phyloP scores from a whole-genome alignment of 2,888 invertebrate genomes.

The Nowickia ferox region DNA sequence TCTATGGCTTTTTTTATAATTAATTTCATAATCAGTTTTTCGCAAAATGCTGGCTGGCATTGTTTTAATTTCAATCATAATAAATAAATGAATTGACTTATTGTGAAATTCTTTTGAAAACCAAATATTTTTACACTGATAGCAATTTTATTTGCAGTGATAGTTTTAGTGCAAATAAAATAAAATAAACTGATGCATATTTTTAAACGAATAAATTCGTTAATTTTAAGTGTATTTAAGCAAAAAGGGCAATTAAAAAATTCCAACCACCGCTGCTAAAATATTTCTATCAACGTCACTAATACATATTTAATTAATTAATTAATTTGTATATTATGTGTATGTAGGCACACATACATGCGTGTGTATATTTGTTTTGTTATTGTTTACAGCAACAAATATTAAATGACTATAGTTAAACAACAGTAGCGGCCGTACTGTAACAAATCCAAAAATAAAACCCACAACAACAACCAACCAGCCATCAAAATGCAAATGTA shows the following conservation, averaged over 20 bases:
- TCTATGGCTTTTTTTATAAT: slow-evolving; percentile 12
- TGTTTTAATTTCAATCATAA: slow-evolving; percentile 50
- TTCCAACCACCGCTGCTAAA: slow-evolving; percentile 19
- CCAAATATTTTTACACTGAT: not conserved
- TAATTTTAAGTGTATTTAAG: not conserved
- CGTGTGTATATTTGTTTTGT: not conserved
- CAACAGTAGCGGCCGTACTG: slow-evolving; percentile 17
- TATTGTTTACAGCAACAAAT: slow-evolving; percentile 55
- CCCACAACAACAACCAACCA: slow-evolving; percentile 29
- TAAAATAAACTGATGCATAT: not conserved
- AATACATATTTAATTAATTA: slow-evolving; percentile 68
- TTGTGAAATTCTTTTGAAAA: not conserved
- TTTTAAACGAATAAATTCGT: too few species aligned
- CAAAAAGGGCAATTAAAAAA: not conserved
- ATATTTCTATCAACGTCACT: slow-evolving; percentile 67
- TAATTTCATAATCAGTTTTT: slow-evolving; percentile 46
- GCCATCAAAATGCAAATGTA: slow-evolving; percentile 24
- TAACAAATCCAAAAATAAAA: slow-evolving; percentile 43
- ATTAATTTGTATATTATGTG: slow-evolving; percentile 60
- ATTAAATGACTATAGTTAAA: slow-evolving; percentile 48
- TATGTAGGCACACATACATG: not conserved
- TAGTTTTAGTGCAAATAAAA: not conserved
- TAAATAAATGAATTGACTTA: slow-evolving; percentile 55
- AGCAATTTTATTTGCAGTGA: not conserved
- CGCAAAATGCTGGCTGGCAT: slow-evolving; percentile 32